phyloP scores from a whole-genome alignment of 2,888 invertebrate genomes.

The Poecilobothrus nobilitatus region DNA sequence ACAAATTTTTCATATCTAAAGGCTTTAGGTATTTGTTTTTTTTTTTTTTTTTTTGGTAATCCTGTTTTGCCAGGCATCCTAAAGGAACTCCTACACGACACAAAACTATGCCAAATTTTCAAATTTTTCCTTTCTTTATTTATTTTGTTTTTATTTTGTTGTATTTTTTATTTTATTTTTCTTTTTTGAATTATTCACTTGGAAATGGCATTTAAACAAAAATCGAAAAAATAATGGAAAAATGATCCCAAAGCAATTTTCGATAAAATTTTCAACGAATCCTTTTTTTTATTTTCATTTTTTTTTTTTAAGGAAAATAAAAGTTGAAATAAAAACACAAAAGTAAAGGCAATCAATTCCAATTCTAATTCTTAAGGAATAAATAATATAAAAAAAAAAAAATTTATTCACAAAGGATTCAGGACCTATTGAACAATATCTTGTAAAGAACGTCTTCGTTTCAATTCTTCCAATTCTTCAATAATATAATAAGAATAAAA shows the following conservation, averaged over 20 bases:
- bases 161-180: not conserved
- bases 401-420: not conserved
- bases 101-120: not conserved
- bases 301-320: not conserved
- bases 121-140: too few species aligned
- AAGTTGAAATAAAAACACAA: not conserved
- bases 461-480: not conserved
- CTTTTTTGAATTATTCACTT: not conserved
- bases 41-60: too few species aligned
- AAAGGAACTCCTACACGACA: not conserved
- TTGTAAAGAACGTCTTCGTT: not conserved
- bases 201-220: not conserved
- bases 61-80: too few species aligned
- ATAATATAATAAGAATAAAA: not conserved
- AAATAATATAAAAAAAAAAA: too few species aligned
- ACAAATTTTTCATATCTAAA: too few species aligned
- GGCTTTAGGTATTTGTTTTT: too few species aligned
- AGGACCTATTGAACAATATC: not conserved
- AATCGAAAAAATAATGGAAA: not conserved
- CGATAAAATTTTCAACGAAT: not conserved
- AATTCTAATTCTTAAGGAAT: too few species aligned
- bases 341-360: not conserved
- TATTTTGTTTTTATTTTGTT: too few species aligned
- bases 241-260: slow-evolving; percentile 6
- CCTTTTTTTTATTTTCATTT: not conserved